Evolutionary conservation across 2,797 vertebrate species (phyloP), one percentile per base, ranked within the genome.

Genomic region (Eupleurogrammus muticus): DNA sequence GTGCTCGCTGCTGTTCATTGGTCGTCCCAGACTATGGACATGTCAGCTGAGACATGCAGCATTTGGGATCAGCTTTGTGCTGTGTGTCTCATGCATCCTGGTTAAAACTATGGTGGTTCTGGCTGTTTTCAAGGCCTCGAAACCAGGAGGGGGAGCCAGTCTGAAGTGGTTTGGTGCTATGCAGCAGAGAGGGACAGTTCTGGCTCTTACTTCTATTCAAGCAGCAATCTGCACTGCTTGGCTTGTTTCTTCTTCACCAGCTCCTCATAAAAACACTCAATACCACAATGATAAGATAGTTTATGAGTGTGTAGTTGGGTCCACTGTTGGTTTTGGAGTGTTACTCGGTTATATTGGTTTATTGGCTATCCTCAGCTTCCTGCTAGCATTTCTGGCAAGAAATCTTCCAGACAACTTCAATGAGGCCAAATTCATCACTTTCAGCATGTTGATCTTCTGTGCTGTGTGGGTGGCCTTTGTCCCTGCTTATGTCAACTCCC

Each of bases 381-480:
- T 92, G 13, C 46, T 92, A 13, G 90, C 90, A 2, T 92, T 92
- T 69, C 35, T 90, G 42, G 89, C 88, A 9, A 85, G 92, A 17
- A 92, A 92, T 50, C 89, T 93, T 36, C 92, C 92, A 19, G 87
- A 91, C 52, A 90, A 72, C 46, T 92, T 93, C 34, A 91, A 92
- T 54, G 92, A 92, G 68, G 92, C 90, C 60, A 92, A 92, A 63
- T 64, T 90, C 38, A 93, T 93, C 54, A 92, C 90, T 8, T 92
- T 92, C 57, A 91, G 92, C 70, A 92, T 93, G 92, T 9, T 93
- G 20, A 89, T 92, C 17, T 92, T 92, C 79, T 90, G 84, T 54
- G 90, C 85, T 0, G 89, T 92, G 50, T 92, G 91, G 90, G 77
- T 90, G 44, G 63, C 90, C 14, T 92, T 93, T 42, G 52, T 92